These are phyloP conservation scores for Amphiduros pacificus DNA, from an alignment of 2,888 invertebrate species.

Conservation along the genomic window DNA sequence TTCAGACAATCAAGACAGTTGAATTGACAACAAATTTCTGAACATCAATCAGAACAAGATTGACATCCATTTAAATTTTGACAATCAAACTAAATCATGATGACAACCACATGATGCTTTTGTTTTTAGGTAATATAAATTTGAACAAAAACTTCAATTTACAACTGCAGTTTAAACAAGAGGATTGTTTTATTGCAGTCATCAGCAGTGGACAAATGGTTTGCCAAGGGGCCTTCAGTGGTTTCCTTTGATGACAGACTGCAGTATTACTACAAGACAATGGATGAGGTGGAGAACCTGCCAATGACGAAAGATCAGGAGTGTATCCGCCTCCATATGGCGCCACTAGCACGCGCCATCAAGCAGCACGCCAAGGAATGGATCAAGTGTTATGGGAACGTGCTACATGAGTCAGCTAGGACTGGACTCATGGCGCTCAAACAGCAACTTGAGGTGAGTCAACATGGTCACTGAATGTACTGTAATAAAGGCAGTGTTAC, in stretches of 20 bases:
- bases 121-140: too few species aligned
- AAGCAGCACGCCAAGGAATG: conserved; percentile 78
- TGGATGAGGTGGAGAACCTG: conserved; percentile 67
- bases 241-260: conserved; percentile 81
- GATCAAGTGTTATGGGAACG: conserved; percentile 74
- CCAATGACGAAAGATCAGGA: conserved; percentile 49
- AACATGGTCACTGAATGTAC: too few species aligned
- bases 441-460: conserved; percentile 70
- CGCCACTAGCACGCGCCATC: conserved; percentile 72
- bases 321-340: conserved; percentile 68
- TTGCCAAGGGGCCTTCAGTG: conserved; percentile 68
- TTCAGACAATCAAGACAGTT: too few species aligned
- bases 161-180: too few species aligned
- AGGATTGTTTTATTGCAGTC: conserved; percentile 49
- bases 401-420: conserved; percentile 70
- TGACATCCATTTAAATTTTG: too few species aligned
- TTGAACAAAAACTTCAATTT: too few species aligned
- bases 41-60: too few species aligned
- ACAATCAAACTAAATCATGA: too few species aligned
- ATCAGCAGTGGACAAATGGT: conserved; percentile 76
- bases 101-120: too few species aligned
- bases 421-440: conserved; percentile 72
- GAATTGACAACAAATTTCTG: too few species aligned
- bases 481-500: too few species aligned
- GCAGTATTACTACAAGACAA: conserved; percentile 78